Conservation (phyloP, 2,113 vertebrate species). For the Stegostoma tigrinum region DNA sequence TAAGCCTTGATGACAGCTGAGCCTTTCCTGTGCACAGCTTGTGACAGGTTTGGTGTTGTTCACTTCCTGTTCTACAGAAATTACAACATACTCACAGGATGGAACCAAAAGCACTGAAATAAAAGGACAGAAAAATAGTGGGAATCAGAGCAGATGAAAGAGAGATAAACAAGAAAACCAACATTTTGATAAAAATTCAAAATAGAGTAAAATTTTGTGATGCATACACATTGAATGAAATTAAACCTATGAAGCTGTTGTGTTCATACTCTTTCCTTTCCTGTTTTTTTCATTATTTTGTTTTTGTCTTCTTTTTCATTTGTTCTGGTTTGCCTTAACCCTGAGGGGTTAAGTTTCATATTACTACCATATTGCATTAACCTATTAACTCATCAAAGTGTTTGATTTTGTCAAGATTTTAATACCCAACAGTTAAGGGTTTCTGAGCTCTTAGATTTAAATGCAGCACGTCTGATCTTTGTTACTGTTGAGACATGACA, state of each 20-base stretch:
- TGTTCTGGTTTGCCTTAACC: neutral
- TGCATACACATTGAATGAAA: neutral
- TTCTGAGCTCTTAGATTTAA: constrained; percentile 1
- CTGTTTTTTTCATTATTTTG: neutral
- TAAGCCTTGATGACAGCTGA: constrained; percentile 35
- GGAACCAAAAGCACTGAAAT: constrained; percentile 10
- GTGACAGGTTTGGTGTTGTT: constrained; percentile 37
- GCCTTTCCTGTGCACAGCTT: constrained; percentile 35
- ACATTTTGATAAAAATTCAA: neutral
- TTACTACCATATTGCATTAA: neutral
- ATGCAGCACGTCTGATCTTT: neutral
- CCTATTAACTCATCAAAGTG: neutral
- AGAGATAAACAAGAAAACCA: neutral
- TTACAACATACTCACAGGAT: constrained; percentile 13
- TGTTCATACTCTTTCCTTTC: neutral
- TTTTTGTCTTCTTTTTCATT: neutral
- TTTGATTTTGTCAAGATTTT: constrained; percentile 20
- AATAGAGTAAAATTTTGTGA: neutral
- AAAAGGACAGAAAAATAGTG: neutral
- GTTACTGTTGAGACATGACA: neutral
- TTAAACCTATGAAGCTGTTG: neutral
- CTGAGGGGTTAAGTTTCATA: neutral
- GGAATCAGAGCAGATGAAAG: neutral
- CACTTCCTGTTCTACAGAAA: constrained; percentile 36
- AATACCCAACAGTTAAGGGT: constrained; percentile 3